Conservation (phyloP, 2,888 invertebrate species). For the Agonopterix heracliana region DNA sequence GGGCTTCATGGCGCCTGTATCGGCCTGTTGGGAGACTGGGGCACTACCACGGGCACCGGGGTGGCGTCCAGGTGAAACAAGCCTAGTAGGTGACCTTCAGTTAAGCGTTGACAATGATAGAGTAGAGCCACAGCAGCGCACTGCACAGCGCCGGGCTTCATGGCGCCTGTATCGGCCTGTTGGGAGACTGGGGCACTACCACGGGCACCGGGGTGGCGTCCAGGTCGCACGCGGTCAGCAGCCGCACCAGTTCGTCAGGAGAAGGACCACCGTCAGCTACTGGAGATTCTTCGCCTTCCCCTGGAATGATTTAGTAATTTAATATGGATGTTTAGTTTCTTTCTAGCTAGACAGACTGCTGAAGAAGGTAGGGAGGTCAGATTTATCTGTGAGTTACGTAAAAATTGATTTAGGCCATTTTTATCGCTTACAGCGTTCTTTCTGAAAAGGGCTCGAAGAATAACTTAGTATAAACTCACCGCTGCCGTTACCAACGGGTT, state of each 20-base stretch:
- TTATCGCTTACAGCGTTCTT: too few species aligned
- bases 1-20: slow-evolving; percentile 48
- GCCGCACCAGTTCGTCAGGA: slow-evolving; percentile 91
- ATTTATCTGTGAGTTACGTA: too few species aligned
- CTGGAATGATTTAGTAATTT: slow-evolving; percentile 18
- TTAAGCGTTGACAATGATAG: slow-evolving; percentile 7
- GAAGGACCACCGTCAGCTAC: slow-evolving; percentile 89
- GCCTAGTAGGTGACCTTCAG: too few species aligned
- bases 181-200: slow-evolving; percentile 58
- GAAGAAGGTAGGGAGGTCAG: background rate
- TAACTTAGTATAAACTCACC: slow-evolving; percentile 7
- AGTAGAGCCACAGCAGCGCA: slow-evolving; percentile 29
- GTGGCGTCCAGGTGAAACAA: slow-evolving; percentile 83
- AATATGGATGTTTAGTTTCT: background rate
- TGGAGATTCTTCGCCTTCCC: slow-evolving; percentile 66
- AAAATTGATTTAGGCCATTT: too few species aligned
- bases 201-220: slow-evolving; percentile 88
- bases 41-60: slow-evolving; percentile 80
- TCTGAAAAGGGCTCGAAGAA: too few species aligned
- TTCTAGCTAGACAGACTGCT: background rate
- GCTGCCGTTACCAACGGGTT: slow-evolving; percentile 18
- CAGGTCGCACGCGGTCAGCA: slow-evolving; percentile 96
- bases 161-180: slow-evolving; percentile 53
- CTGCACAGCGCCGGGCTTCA: slow-evolving; percentile 38
- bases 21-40: slow-evolving; percentile 60